Conservation (phyloP, 2,888 invertebrate species). For the Sussaba pulchella region DNA sequence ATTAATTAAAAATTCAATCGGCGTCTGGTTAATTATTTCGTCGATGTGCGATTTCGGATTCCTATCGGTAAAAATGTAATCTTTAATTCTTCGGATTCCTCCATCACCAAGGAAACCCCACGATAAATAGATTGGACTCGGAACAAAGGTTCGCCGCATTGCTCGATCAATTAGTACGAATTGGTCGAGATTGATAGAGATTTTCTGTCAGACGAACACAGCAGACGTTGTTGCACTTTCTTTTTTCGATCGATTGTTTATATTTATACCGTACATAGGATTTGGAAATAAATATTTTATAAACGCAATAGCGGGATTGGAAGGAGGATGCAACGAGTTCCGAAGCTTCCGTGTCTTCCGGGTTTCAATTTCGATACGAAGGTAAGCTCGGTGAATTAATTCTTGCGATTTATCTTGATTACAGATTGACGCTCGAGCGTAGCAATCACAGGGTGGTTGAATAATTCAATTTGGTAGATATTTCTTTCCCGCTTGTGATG, state of each 20-base stretch:
- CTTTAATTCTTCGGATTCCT: not conserved
- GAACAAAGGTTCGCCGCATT: not conserved
- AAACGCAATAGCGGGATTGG: too few relatives aligned
- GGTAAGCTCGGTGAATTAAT: slow-evolving; percentile 84
- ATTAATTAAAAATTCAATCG: too few relatives aligned
- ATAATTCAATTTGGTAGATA: too few relatives aligned
- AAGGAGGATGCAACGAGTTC: slow-evolving; percentile 85
- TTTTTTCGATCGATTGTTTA: not conserved
- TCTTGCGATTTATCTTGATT: slow-evolving; percentile 1
- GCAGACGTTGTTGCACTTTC: not conserved
- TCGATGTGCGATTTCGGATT: too few relatives aligned
- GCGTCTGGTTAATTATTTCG: too few relatives aligned
- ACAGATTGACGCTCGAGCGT: too few relatives aligned
- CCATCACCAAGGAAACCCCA: slow-evolving; percentile 71
- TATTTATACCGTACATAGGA: too few relatives aligned
- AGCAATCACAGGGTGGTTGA: too few relatives aligned
- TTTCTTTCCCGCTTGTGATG: too few relatives aligned
- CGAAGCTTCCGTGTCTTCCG: slow-evolving; percentile 90
- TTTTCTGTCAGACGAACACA: too few relatives aligned
- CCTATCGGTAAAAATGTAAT: slow-evolving; percentile 34
- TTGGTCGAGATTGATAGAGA: not conserved
- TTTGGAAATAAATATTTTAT: slow-evolving; percentile 47
- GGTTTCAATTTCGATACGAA: slow-evolving; percentile 89
- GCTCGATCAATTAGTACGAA: not conserved
- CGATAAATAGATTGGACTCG: slow-evolving; percentile 63